Base-by-base conservation (phyloP, 2,797 vertebrate genomes). In the Lithobates sylvaticus region DNA sequence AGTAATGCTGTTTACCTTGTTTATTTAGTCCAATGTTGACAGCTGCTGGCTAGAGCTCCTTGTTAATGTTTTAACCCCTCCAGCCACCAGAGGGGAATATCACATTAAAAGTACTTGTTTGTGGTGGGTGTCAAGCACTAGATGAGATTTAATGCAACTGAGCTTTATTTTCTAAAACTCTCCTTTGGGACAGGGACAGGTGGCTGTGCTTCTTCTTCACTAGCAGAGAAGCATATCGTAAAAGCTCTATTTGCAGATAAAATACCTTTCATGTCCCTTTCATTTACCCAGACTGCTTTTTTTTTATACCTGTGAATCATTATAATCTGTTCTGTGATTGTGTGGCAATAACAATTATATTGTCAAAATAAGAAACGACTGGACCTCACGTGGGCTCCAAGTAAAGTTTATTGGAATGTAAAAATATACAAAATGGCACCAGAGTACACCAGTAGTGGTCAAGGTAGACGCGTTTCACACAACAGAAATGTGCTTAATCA, bases 1-100 rank as follows among this genome's bases (percentile, higher is more conserved):
- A 26, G 71, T 79, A 80, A 83, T 78, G 34, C 71, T 58, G 78
- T 75, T 87, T 79, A 76, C 36, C n/a, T 54, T 78, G 54, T 39
- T 83, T 83, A 78, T 83, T 67, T 73, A 73, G 68, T 73, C 69
- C 50, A 2, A 36, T 26, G 26, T 64, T 79, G 71, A 87, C 76
- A 79, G 81, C 26, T 65, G 44, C 26, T 72, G 42, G 83, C n/a
- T 83, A 13, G 32, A 71, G 73, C 26, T 58, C 34, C 26, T 65
- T 70, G 23, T 47, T 78, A 50, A 58, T 86, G 29, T 42, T 74
- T 74, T 81, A 86, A 73, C 84, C 16, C 64, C 71, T 86, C 29
- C 34, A 75, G 32, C 42, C 71, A 61, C 78, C 70, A 81, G 42
- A 64, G 83, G 47, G 47, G 61, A 36, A 29, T 72, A 64, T 61